Conservation (phyloP, 1,140 invertebrate species). For the Carcinoscorpius rotundicauda region DNA sequence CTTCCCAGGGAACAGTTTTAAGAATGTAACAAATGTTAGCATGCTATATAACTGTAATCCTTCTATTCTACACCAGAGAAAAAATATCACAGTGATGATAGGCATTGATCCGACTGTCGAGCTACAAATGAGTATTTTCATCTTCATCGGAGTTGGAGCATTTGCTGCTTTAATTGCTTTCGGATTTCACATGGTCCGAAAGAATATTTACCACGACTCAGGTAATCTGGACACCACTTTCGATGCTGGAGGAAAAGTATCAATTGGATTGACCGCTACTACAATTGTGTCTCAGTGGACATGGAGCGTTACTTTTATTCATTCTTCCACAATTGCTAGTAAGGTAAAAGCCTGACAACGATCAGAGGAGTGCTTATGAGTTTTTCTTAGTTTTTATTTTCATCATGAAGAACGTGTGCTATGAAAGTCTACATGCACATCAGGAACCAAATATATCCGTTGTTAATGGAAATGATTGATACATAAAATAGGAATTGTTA, state of each 20-base stretch:
- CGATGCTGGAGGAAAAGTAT: no score
- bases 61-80: not conserved
- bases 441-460: no score
- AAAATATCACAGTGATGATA: not conserved
- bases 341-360: not conserved
- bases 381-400: no score
- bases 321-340: slow-evolving; percentile 30
- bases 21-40: no score
- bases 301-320: slow-evolving; percentile 36
- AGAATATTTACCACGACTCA: slow-evolving; percentile 11
- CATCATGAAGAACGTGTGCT: no score
- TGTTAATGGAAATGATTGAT: no score
- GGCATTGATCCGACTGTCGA: not conserved
- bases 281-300: slow-evolving; percentile 29
- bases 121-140: not conserved
- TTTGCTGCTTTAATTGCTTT: not conserved
- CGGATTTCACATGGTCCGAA: not conserved
- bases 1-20: no score
- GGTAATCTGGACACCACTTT: slow-evolving; percentile 14
- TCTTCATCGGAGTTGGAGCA: not conserved
- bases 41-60: not conserved
- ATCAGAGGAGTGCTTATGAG: no score
- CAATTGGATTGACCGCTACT: slow-evolving; percentile 31
- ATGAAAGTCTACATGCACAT: no score
- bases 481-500: no score